Percentiles rank a stretch among this genome's conserved stretches.
phyloP scores from a whole-genome alignment of 2,888 invertebrate genomes.

The Diplolepis rosae region DNA sequence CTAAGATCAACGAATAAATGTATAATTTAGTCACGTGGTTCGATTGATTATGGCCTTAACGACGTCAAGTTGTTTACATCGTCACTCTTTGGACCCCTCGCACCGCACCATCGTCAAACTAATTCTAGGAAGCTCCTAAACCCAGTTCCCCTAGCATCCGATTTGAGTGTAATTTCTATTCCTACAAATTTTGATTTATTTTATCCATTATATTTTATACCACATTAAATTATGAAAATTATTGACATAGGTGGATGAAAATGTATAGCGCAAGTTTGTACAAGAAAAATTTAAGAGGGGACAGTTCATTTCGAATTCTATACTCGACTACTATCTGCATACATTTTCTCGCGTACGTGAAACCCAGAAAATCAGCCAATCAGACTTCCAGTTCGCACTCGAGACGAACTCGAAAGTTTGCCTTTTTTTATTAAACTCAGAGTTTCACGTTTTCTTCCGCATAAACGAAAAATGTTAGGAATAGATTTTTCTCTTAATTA shows the following conservation, averaged over 20 bases:
- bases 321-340: slow-evolving; percentile 53
- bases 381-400: slow-evolving; percentile 46
- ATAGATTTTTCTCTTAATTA: too few relatives aligned
- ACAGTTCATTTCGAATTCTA: slow-evolving; percentile 52
- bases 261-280: slow-evolving; percentile 4
- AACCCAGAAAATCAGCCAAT: slow-evolving; percentile 51
- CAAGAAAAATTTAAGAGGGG: slow-evolving; percentile 13
- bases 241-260: background rate
- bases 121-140: too few relatives aligned
- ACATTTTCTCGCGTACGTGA: slow-evolving; percentile 52
- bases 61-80: too few relatives aligned
- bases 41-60: too few relatives aligned
- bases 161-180: too few relatives aligned
- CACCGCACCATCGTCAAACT: too few relatives aligned
- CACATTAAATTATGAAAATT: background rate
- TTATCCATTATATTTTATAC: background rate
- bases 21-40: too few relatives aligned
- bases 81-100: too few relatives aligned
- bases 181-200: too few relatives aligned
- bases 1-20: too few relatives aligned
- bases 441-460: background rate
- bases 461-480: too few relatives aligned
- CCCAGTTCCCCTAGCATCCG: too few relatives aligned
- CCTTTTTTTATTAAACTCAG: slow-evolving; percentile 21
- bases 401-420: slow-evolving; percentile 46